Conservation (phyloP, 2,797 vertebrate species). For the Spinibarbus caldwelli region DNA sequence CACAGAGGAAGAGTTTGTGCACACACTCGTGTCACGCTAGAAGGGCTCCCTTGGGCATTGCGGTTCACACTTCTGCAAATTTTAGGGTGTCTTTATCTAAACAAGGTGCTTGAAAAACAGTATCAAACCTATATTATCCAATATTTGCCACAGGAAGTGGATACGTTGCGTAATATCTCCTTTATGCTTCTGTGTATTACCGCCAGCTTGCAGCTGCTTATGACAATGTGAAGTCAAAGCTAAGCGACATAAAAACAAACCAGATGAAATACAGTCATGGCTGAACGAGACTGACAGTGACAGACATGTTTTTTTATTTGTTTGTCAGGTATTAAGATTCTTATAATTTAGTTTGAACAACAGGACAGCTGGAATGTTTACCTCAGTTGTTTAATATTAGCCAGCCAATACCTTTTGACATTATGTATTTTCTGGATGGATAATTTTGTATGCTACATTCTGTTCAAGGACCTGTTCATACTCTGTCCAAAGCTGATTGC, state of each 20-base stretch:
- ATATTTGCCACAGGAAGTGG: constrained; percentile 48
- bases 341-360: not conserved
- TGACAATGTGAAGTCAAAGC: constrained; percentile 21
- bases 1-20: constrained; percentile 75
- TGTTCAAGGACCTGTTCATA: constrained; percentile 6
- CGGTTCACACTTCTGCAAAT: constrained; percentile 77
- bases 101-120: constrained; percentile 35
- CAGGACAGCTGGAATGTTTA: not conserved
- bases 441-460: not conserved
- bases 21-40: constrained; percentile 71
- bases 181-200: constrained; percentile 47
- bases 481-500: not conserved
- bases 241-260: constrained; percentile 8
- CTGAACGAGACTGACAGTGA: not conserved
- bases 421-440: not conserved
- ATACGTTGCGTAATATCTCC: constrained; percentile 47
- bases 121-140: constrained; percentile 49
- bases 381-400: not conserved
- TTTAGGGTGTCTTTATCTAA: constrained; percentile 41
- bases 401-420: not conserved
- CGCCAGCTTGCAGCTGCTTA: constrained; percentile 24
- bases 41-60: constrained; percentile 57
- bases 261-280: not conserved
- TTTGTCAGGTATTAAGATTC: not conserved
- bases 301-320: constrained; percentile 5